These are phyloP conservation scores for Mormyrus lacerda DNA, from an alignment of 2,113 vertebrate species.

Conservation along the genomic window DNA sequence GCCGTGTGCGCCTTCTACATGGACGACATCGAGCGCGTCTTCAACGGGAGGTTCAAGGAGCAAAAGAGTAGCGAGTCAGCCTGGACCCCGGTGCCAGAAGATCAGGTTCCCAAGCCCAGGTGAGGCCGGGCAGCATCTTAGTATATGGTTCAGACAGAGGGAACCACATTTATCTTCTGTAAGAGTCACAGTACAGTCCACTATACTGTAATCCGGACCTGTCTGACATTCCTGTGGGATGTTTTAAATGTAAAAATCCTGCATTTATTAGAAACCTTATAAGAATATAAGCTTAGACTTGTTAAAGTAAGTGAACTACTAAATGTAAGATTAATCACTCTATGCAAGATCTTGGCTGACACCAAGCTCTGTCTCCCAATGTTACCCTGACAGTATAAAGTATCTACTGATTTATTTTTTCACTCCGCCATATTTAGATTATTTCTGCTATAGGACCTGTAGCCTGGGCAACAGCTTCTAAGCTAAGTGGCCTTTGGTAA, in stretches of 20 bases:
- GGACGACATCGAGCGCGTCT: conserved; percentile 77
- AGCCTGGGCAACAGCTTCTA: background rate
- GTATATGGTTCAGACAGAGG: background rate
- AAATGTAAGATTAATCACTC: background rate
- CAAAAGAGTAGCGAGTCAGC: conserved; percentile 65
- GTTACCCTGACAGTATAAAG: background rate
- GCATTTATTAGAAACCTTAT: background rate
- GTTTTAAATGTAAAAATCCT: background rate
- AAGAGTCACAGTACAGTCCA: background rate
- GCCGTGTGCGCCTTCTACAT: conserved; percentile 86
- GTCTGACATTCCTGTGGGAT: background rate
- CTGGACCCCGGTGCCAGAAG: conserved; percentile 74
- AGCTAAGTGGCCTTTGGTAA: background rate
- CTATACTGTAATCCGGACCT: background rate
- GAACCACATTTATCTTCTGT: background rate
- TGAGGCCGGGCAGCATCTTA: conserved; percentile 24
- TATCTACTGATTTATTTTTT: background rate
- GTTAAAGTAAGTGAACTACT: background rate
- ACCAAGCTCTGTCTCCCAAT: background rate
- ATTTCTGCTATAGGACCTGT: background rate
- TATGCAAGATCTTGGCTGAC: background rate
- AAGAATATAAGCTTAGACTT: background rate
- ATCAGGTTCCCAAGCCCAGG: conserved; percentile 77
- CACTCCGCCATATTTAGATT: background rate
- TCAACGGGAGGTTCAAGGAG: conserved; percentile 80